These are phyloP conservation scores for Ceryle rudis DNA, from an alignment of 2,797 vertebrate species.

Conservation along the genomic window DNA sequence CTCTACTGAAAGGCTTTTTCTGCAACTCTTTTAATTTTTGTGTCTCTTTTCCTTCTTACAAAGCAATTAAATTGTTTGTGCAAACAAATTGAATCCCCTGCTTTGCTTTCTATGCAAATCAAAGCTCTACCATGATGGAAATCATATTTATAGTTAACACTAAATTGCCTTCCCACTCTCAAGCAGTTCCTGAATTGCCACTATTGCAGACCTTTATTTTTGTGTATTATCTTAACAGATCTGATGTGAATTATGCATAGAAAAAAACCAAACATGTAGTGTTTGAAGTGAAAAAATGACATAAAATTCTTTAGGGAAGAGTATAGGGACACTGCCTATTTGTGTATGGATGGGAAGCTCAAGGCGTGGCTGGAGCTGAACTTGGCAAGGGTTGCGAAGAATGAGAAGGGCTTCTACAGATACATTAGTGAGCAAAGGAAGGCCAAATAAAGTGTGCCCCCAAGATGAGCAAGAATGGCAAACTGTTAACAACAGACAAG, in stretches of 20 bases:
- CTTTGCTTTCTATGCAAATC: conserved; percentile 23
- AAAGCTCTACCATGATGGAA: background rate
- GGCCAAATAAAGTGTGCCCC: background rate
- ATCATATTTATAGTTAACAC: background rate
- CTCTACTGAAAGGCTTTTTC: background rate
- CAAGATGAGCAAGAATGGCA: background rate
- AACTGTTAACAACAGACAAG: background rate
- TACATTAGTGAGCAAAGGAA: too few species aligned
- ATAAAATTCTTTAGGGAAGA: background rate
- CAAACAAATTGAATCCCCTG: background rate
- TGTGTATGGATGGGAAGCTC: background rate
- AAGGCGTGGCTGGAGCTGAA: background rate
- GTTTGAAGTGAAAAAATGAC: background rate
- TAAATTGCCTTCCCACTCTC: background rate
- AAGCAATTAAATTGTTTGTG: background rate
- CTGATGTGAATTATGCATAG: background rate
- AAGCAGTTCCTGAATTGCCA: background rate
- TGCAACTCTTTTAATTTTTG: background rate
- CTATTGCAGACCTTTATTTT: background rate
- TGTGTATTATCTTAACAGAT: background rate
- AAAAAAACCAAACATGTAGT: background rate
- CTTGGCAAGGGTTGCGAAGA: background rate
- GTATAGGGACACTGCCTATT: background rate
- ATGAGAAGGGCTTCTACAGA: too few species aligned
- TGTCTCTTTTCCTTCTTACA: background rate